Evolutionary conservation across 2,113 vertebrate species (phyloP).

Genomic region (Nanger granti): DNA sequence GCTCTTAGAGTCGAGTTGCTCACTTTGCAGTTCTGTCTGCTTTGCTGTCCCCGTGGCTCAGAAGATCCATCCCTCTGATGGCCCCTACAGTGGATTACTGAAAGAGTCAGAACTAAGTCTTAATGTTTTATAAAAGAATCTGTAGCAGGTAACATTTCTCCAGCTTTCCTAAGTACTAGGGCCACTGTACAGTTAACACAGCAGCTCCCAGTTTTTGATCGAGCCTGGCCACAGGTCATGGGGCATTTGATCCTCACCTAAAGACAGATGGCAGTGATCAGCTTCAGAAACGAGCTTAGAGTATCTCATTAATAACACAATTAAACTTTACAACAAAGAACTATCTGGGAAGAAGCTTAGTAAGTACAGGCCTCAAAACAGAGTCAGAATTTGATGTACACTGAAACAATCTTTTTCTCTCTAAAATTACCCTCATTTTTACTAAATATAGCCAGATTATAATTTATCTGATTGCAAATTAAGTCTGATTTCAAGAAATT

Average conservation of each 20-base stretch:
- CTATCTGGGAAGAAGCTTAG: background rate
- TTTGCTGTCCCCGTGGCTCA: background rate
- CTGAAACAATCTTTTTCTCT: background rate
- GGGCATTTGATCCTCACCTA: background rate
- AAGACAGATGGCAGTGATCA: background rate
- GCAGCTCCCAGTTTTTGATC: background rate
- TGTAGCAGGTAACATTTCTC: background rate
- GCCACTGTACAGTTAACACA: background rate
- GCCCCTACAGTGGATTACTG: background rate
- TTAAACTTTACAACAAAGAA: background rate
- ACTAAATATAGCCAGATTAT: background rate
- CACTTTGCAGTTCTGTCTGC: background rate
- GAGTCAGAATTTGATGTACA: background rate
- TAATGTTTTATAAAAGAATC: background rate
- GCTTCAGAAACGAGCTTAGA: background rate
- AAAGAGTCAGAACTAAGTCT: background rate
- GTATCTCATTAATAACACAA: background rate
- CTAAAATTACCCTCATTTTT: background rate
- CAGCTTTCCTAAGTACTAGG: background rate
- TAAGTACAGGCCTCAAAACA: background rate
- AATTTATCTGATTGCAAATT: background rate
- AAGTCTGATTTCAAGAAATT: background rate
- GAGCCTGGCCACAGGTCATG: background rate
- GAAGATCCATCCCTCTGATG: background rate
- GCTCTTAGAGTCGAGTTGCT: background rate